Base-by-base conservation (phyloP, 2,888 invertebrate species). In the Neoaliturus tenellus region DNA sequence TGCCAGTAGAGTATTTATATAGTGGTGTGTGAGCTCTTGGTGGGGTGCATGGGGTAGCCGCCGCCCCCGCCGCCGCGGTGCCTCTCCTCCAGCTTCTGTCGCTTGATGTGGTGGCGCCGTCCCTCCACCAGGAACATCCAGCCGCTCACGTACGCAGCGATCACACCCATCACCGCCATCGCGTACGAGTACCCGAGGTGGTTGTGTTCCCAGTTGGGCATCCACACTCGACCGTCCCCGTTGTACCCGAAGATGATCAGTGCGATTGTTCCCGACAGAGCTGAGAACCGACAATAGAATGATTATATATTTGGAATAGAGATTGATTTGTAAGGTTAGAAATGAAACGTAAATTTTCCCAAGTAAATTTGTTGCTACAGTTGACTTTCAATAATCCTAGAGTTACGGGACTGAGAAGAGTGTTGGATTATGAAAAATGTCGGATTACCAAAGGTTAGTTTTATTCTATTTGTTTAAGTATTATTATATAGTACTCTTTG, bases 191-290 rank as follows among this genome's bases (percentile, higher is more conserved):
- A 99, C 14, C 98, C 96, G 82, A 98, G 93, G 90, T 97, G 96
- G 91, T 99, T 99, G 90, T 98, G 96, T 88, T 98, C 97, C 96
- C 98, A 97, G 88, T 97, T 95, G 0, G 98, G 98, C 97, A 99
- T 97, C 96, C 98, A 98, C 89, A 97, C 97, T 86, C 98, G 93
- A 4, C 97, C 95, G 90, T 98, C 98, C 3, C 98, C 98, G 89
- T 95, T 93, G 0, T 95, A 95, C 48, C 98, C 98, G 91, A 99
- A 99, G 83, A 96, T 95, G 1, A 96, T 93, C 0, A 97, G 95
- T 0, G 97, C 95, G 89, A 98, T 94, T 0, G 97, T 92, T 12
- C 98, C 97, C 87, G 95, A 95, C 62, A 96, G 89, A 17, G 95
- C 97, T 94, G 91, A 48, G 78, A 83, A n/a, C 6, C 39, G 39